phyloP scores from a whole-genome alignment of 2,888 invertebrate genomes.

The Bhutanitis thaidina region DNA sequence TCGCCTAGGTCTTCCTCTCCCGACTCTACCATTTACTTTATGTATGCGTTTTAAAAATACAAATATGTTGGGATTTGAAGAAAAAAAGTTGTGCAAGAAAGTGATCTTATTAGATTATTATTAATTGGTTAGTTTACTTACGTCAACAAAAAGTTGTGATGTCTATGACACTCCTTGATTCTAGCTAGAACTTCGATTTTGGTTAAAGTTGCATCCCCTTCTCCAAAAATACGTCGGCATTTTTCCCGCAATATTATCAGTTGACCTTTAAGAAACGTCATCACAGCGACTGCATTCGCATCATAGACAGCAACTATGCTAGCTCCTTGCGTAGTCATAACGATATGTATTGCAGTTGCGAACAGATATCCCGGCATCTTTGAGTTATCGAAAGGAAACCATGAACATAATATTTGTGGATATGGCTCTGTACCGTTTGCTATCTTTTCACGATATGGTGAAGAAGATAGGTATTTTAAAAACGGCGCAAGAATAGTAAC shows the following conservation, averaged over 20 bases:
- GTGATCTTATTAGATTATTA: neutral
- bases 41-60: too few species aligned
- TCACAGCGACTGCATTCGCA: constrained; percentile 45
- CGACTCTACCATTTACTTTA: too few species aligned
- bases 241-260: constrained; percentile 42
- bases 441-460: constrained; percentile 39
- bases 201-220: constrained; percentile 21
- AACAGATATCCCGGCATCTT: constrained; percentile 47
- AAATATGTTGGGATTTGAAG: too few species aligned
- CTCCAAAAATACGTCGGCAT: constrained; percentile 40
- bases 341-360: constrained; percentile 39
- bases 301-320: constrained; percentile 49
- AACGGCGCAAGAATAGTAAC: constrained; percentile 41
- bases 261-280: constrained; percentile 58
- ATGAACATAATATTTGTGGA: constrained; percentile 51
- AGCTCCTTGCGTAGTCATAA: constrained; percentile 41
- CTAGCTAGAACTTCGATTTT: constrained; percentile 29
- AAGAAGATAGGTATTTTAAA: constrained; percentile 37
- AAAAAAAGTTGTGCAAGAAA: too few species aligned
- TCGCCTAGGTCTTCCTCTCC: too few species aligned
- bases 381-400: constrained; percentile 58
- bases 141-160: constrained; percentile 48
- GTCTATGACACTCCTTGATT: constrained; percentile 53
- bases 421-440: constrained; percentile 38
- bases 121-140: constrained; percentile 30